These are phyloP conservation scores for Cossypha caffra DNA, from an alignment of 2,797 vertebrate species.

Conservation along the genomic window DNA sequence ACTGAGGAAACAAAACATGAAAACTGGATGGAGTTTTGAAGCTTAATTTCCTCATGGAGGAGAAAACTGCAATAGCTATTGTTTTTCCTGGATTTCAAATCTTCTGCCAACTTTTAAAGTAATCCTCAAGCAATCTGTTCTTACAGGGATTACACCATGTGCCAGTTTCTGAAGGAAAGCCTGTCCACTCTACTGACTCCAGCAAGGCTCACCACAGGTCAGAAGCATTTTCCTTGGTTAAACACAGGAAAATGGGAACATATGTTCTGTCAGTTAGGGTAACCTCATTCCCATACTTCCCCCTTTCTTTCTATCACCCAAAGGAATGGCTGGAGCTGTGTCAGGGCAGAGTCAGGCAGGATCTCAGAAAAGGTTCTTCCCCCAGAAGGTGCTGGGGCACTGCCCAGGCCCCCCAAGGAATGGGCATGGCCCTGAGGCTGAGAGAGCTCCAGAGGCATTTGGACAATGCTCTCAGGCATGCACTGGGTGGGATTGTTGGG, in stretches of 20 bases:
- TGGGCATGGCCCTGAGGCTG: background rate
- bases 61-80: background rate
- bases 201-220: background rate
- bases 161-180: background rate
- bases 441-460: rapidly evolving
- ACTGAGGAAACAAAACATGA: conserved; percentile 8
- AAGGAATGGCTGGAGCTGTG: background rate
- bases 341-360: rapidly evolving
- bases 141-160: background rate
- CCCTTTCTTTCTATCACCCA: rapidly evolving
- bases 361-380: rapidly evolving
- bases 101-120: background rate
- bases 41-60: background rate
- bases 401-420: background rate
- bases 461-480: rapidly evolving
- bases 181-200: background rate
- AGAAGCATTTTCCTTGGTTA: background rate
- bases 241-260: background rate
- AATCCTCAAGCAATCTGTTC: background rate
- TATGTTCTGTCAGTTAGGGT: background rate
- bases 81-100: background rate
- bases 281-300: background rate
- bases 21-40: background rate
- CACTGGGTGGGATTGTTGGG: background rate
- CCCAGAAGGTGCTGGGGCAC: background rate